phyloP scores from a whole-genome alignment of 2,797 vertebrate species.

The Myioborus melanocephalus region DNA sequence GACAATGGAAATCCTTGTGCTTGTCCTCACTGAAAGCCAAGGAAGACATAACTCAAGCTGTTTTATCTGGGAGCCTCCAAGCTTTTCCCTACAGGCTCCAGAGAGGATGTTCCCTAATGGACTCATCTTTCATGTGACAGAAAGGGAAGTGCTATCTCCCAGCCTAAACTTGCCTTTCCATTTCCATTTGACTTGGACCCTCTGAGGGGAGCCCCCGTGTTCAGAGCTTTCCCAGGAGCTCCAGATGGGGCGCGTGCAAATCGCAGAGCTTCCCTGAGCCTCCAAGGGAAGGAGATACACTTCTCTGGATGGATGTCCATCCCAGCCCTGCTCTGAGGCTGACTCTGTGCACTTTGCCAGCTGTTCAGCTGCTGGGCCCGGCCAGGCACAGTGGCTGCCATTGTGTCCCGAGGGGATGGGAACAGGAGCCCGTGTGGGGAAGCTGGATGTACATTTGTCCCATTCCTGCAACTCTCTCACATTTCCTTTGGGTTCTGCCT shows the following conservation, averaged over 20 bases:
- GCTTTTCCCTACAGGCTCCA: constrained; percentile 49
- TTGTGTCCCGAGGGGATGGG: not conserved
- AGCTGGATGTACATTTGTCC: not conserved
- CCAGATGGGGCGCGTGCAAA: not conserved
- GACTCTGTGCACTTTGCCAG: not conserved
- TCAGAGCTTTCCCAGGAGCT: not conserved
- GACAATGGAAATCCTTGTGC: constrained; percentile 73
- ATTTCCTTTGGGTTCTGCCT: not conserved
- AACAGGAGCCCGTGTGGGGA: rapidly evolving
- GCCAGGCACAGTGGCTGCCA: constrained; percentile 14
- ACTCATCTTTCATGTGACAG: constrained; percentile 45
- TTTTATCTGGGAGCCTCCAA: constrained; percentile 52
- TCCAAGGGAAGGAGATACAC: not conserved
- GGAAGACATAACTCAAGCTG: constrained; percentile 60
- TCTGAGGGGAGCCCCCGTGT: not conserved
- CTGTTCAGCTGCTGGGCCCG: constrained; percentile 18
- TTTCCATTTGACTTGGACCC: not conserved
- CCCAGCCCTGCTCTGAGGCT: not conserved
- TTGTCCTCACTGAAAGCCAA: constrained; percentile 47
- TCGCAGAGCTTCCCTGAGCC: not conserved
- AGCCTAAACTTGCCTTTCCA: not conserved
- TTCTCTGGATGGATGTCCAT: not conserved
- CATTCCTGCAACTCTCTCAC: not conserved
- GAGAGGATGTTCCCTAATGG: constrained; percentile 68
- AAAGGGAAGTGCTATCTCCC: constrained; percentile 8